Percentiles rank a stretch among this genome's conserved stretches.
Conservation (phyloP, 2,888 invertebrate species). For the Drosophila recens region DNA sequence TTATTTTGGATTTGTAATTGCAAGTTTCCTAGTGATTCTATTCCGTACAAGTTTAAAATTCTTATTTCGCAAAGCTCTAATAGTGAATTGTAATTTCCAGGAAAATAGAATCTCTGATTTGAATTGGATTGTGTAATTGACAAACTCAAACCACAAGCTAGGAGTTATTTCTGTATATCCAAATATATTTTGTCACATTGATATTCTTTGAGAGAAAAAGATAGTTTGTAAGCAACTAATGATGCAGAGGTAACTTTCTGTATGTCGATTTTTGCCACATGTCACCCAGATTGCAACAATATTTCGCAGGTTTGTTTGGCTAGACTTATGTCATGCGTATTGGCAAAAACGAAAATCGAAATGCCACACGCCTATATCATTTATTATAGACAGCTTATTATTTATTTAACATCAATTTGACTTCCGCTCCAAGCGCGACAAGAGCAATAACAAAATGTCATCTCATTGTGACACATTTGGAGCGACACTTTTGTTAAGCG, state of each 20-base stretch:
- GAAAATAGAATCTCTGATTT: neutral
- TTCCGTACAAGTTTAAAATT: neutral
- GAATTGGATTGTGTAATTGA: neutral
- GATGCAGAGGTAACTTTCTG: constrained; percentile 8
- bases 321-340: constrained; percentile 47
- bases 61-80: no score
- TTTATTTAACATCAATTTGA: constrained; percentile 53
- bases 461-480: constrained; percentile 54
- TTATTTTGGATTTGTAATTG: no score
- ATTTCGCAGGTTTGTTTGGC: constrained; percentile 23
- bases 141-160: neutral
- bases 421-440: constrained; percentile 20
- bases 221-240: neutral
- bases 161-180: neutral
- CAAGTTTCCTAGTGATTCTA: no score
- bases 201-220: neutral
- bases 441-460: constrained; percentile 33
- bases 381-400: constrained; percentile 43
- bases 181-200: neutral
- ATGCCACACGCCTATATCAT: constrained; percentile 29
- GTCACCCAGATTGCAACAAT: constrained; percentile 33
- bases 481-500: constrained; percentile 44
- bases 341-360: constrained; percentile 29
- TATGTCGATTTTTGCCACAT: neutral
- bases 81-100: neutral